Evolutionary conservation across 2,797 vertebrate genomes (phyloP).

Genomic region (Tauraco hartlaubi): DNA sequence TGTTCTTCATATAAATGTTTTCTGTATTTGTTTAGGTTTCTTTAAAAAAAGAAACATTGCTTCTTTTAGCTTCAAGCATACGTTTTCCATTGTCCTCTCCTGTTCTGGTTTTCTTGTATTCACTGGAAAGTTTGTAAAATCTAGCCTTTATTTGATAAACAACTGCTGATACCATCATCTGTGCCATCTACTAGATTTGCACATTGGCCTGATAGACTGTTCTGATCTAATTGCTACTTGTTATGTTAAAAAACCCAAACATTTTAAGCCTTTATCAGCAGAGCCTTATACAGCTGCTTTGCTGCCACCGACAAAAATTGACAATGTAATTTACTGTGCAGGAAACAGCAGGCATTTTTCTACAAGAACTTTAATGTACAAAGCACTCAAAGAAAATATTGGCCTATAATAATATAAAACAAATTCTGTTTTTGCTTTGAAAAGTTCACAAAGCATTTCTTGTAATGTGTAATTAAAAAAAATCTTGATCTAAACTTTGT

Average conservation of each 20-base stretch:
- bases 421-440: constrained; percentile 5
- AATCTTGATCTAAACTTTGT: constrained; percentile 21
- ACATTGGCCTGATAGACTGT: background rate
- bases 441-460: constrained; percentile 2
- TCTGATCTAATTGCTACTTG: background rate
- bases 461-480: constrained; percentile 35
- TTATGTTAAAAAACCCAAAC: background rate
- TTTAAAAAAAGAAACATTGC: background rate
- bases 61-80: background rate
- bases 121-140: background rate
- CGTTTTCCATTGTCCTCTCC: background rate
- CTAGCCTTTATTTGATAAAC: background rate
- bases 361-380: background rate
- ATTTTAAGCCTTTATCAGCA: background rate
- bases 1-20: background rate
- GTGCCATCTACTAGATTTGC: background rate
- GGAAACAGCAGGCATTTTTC: background rate
- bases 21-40: background rate
- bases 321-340: background rate
- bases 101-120: background rate
- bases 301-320: background rate
- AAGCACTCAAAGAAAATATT: background rate
- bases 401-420: background rate
- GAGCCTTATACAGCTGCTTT: constrained; percentile 6
- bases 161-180: background rate